Base-by-base conservation (phyloP, 1,140 invertebrate genomes). In the Formica exsecta region DNA sequence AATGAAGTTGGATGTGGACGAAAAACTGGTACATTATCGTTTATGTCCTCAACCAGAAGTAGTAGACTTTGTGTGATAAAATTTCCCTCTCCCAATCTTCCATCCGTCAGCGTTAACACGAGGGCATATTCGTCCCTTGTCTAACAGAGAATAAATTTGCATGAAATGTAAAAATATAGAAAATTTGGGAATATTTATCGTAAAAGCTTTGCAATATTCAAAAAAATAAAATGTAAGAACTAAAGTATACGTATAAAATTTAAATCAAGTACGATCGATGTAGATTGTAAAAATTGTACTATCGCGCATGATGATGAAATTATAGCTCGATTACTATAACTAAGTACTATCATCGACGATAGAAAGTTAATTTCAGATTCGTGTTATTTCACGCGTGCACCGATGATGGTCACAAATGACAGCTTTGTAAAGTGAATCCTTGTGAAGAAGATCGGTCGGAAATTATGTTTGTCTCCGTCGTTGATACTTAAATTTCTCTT, bases 1-100 rank as follows among this genome's bases (percentile, higher is more conserved):
- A 99, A 95, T 44, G 98, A 97, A 5, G 97, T 97, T 85, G 97
- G 97, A 95, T 98, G 98, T 16, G 98, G 97, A 91, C 97, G 97
- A 94, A 99, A 99, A 68, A 98, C 96, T 4, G 98, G 98, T 85
- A 97, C 97, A 95, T 98, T 98, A 95, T 99, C 98, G 91, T 99
- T 99, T 11, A 98, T 97, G 94, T 99, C 98, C 95, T 99, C 98
- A 0, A 99, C 98, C 66, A 98, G 95, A 19, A 99, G 94, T 75
- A 99, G 95, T 74, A 99, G 96, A 92, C 98, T 98, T 95, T 99
- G 98, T 5, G 98, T 98, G 80, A 99, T 97, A 95, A 97, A 98
- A 93, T 98, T 98, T 66, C 98, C 97, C 65, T 98, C 97, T 2
- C 97, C 98, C 36, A 98, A 96, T 92, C 97, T 97, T 65, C 98